Evolutionary conservation across 2,888 invertebrate species (phyloP).

Genomic region (Tanaodytes sp.): DNA sequence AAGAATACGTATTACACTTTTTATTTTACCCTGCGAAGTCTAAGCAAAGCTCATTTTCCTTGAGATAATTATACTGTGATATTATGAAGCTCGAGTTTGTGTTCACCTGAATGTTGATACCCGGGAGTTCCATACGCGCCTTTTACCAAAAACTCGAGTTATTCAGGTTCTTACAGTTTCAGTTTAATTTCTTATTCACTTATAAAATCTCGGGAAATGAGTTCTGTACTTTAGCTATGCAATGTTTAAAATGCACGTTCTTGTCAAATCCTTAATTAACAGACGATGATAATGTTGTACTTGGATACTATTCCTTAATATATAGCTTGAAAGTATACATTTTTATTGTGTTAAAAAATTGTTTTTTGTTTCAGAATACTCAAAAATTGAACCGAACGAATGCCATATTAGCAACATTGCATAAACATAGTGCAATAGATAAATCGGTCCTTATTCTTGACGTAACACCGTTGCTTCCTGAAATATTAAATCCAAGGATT

Average conservation of each 20-base stretch:
- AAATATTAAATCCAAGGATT: conserved; percentile 67
- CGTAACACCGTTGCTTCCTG: conserved; percentile 64
- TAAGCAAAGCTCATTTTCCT: conserved; percentile 66
- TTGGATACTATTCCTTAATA: too few relatives aligned
- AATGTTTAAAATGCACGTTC: conserved; percentile 40
- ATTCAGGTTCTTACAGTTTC: conserved; percentile 38
- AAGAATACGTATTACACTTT: conserved; percentile 57
- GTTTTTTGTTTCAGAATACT: conserved; percentile 72
- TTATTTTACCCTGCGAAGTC: conserved; percentile 54
- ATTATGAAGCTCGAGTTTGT: conserved; percentile 49
- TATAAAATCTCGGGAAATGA: conserved; percentile 52
- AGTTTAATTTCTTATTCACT: conserved; percentile 50
- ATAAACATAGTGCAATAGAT: conserved; percentile 62
- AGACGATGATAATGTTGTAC: too few relatives aligned
- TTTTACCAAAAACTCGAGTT: conserved; percentile 50
- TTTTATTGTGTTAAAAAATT: too few relatives aligned
- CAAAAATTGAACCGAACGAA: conserved; percentile 63
- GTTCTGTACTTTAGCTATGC: conserved; percentile 42
- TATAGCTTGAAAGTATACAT: too few relatives aligned
- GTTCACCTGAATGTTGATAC: conserved; percentile 51
- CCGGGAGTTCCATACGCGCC: conserved; percentile 47
- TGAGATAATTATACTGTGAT: conserved; percentile 67
- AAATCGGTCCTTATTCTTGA: conserved; percentile 62
- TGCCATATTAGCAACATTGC: conserved; percentile 61
- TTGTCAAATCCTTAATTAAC: too few relatives aligned